Base-by-base conservation (phyloP, 2,113 vertebrate species). In the Clarias macrocephalus region DNA sequence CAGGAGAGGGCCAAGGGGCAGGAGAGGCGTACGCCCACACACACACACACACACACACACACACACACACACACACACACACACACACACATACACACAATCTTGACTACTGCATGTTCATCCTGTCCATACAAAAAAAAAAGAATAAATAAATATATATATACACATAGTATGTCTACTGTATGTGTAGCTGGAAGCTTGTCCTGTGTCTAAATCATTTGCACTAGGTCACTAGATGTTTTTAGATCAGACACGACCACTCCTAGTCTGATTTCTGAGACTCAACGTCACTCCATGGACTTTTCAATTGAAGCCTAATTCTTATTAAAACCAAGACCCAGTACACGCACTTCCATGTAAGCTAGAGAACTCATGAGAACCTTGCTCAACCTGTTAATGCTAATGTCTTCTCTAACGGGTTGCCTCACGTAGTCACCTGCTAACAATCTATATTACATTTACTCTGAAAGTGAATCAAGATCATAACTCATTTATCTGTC, bases 91-190 rank as follows among this genome's bases (percentile, higher is more conserved):
- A 68, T 66, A 42, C 13, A 92, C 87, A 93, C 94, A 96, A 97
- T 96, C 97, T 95, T 96, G 96, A 97, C 96, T 91, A 92, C 95
- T 93, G 91, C 25, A 56, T 96, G 98, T 98, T 96, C 97, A 99
- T 98, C 95, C 94, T 95, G 93, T 90, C 94, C 93, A 95, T 94
- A 96, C 94, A 95, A 96, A 95, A 96, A 94, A 89, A 42, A 42
- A 37, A 37, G 2, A 37, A 37, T 42, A 5, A 5, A 42, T 42
- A 42, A 5, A 42, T 42, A 42, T 42, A 42, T 42, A 42, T 80
- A 19, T 76, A 25, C n/a, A n/a, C n/a, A n/a, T n/a, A n/a, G n/a
- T n/a, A n/a, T n/a, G n/a, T n/a, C n/a, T n/a, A n/a, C n/a, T 59
- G 5, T 72, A 30, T 23, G 33, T 65, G 48, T 82, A 52, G 12